Base-by-base conservation (phyloP, 2,113 vertebrate species). In the Cettia cetti region DNA sequence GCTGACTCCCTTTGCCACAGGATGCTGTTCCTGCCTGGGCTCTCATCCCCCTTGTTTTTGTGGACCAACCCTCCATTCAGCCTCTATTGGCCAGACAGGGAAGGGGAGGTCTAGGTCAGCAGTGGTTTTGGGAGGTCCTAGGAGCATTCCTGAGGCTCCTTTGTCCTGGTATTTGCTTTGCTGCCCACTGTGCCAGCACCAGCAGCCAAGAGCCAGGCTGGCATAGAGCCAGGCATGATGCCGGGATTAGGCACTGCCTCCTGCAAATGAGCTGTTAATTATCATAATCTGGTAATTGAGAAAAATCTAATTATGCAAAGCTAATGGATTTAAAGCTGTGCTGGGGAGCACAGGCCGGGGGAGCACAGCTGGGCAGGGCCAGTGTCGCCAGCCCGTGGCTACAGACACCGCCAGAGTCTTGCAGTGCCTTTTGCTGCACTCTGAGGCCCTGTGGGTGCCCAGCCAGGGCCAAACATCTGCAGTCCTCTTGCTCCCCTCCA, bases 281-380 rank as follows among this genome's bases (percentile, higher is more conserved):
- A 98, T 98, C 97, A 97, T 98, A 98, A 98, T 98, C 98, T 98
- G 97, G 98, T 98, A 98, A 98, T 98, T 98, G 98, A 98, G 98
- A 98, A 97, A 98, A 98, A 98, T 98, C 98, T 98, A 98, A 98
- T 98, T 98, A 98, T 97, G 98, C 97, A 95, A 96, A 98, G 96
- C 98, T 98, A 98, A 98, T 98, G 97, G 98, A 96, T 98, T 98
- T 97, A 97, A 95, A 97, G 95, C 95, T 88, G 81, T 95, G 91
- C 95, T 86, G 92, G 91, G 96, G 96, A 95, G 92, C 89, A 92
- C 79, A 64, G 94, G 66, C 88, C 72, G 59, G 77, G 92, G 95
- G 96, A 93, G 80, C 18, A 6, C 71, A 91, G 80, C 76, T 84
- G 92, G 94, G 93, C 72, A 91, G 54, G 86, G 45, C 83, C 49